These are phyloP conservation scores for Dioctria linearis DNA, from an alignment of 2,888 invertebrate species.

Conservation along the genomic window DNA sequence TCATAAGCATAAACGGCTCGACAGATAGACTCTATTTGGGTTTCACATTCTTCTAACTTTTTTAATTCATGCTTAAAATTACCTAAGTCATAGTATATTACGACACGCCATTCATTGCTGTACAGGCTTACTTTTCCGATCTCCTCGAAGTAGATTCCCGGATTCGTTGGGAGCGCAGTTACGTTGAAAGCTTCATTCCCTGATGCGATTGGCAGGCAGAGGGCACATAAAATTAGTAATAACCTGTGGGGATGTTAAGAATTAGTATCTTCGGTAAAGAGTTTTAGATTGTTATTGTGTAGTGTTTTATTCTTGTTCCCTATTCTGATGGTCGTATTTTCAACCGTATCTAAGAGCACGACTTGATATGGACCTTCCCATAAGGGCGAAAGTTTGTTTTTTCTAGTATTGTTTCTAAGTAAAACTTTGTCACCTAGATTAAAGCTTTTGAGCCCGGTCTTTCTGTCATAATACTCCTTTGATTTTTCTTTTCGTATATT, in stretches of 20 bases:
- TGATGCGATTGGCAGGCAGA: too few species aligned
- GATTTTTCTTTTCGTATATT: slow-evolving; percentile 21
- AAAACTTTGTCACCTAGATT: slow-evolving; percentile 41
- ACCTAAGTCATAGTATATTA: slow-evolving; percentile 40
- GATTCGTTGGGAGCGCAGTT: background rate
- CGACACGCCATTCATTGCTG: slow-evolving; percentile 33
- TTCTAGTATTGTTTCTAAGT: slow-evolving; percentile 47
- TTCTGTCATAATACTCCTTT: slow-evolving; percentile 49
- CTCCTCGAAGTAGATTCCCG: slow-evolving; percentile 56
- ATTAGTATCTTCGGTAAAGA: background rate
- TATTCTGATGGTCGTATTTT: slow-evolving; percentile 46
- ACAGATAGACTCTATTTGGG: background rate
- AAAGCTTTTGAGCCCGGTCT: slow-evolving; percentile 20
- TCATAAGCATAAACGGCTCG: too few species aligned
- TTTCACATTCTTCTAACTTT: background rate
- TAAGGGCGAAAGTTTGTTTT: slow-evolving; percentile 49
- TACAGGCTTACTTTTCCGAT: slow-evolving; percentile 49
- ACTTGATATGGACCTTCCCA: slow-evolving; percentile 54
- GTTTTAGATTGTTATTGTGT: slow-evolving; percentile 23
- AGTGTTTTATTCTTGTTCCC: slow-evolving; percentile 4
- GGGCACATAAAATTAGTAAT: background rate
- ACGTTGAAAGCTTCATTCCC: too few species aligned
- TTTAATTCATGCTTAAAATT: slow-evolving; percentile 24
- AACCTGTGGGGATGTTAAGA: slow-evolving; percentile 10
- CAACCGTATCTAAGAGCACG: slow-evolving; percentile 9